phyloP scores from a whole-genome alignment of 2,888 invertebrate genomes.

The Elmis aenea region DNA sequence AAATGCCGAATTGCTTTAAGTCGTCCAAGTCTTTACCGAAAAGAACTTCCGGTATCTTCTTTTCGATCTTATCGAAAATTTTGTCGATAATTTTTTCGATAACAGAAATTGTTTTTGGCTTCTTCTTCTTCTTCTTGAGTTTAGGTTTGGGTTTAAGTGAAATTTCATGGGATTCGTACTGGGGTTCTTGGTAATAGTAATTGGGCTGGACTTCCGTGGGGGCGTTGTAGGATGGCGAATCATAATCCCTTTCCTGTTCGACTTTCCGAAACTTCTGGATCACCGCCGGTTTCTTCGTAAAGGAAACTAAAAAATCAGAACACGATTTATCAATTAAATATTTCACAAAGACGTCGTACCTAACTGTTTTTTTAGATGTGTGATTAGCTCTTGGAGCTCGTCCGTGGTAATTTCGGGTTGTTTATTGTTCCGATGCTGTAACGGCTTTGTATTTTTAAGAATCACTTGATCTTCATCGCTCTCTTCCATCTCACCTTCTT shows the following conservation, averaged over 20 bases:
- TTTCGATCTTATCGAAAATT: slow-evolving; percentile 38
- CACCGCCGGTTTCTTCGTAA: too few species aligned
- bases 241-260: not conserved
- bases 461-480: not conserved
- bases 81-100: slow-evolving; percentile 34
- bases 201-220: slow-evolving; percentile 4
- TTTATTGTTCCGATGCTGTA: not conserved
- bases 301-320: not conserved
- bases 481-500: not conserved
- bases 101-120: slow-evolving; percentile 26
- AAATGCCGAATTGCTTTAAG: not conserved
- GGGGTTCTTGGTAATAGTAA: not conserved
- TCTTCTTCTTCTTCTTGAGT: slow-evolving; percentile 10
- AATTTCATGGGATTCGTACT: not conserved
- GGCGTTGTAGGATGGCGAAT: slow-evolving; percentile 1
- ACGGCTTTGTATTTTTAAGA: not conserved
- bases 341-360: slow-evolving; percentile 28
- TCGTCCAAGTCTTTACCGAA: not conserved
- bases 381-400: slow-evolving; percentile 28
- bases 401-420: slow-evolving; percentile 12
- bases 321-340: slow-evolving; percentile 11
- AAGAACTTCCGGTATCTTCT: slow-evolving; percentile 13
- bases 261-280: too few species aligned
- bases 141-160: slow-evolving; percentile 9
- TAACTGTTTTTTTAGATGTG: slow-evolving; percentile 36